Conservation (phyloP, 1,140 invertebrate species). For the Tribolium madens region DNA sequence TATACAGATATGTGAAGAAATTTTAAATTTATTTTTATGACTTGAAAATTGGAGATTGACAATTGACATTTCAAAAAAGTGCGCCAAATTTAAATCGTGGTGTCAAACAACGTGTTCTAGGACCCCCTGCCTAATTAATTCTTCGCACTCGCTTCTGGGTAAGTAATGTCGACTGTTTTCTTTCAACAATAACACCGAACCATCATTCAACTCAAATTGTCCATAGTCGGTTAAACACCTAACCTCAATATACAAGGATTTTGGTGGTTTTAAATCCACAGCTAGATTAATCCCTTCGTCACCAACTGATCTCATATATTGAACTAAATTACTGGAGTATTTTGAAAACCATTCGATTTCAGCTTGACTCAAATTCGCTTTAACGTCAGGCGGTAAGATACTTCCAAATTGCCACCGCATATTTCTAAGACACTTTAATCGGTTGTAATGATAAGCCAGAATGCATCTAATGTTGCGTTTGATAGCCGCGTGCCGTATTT, state of each 20-base stretch:
- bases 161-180: constrained; percentile 95
- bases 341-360: constrained; percentile 90
- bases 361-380: constrained; percentile 81
- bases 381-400: constrained; percentile 87
- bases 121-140: constrained; percentile 91
- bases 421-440: constrained; percentile 82
- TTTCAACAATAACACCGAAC: constrained; percentile 87
- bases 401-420: constrained; percentile 95
- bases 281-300: constrained; percentile 87
- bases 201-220: constrained; percentile 93
- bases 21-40: too few species aligned
- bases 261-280: constrained; percentile 90
- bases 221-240: constrained; percentile 92
- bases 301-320: constrained; percentile 91
- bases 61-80: neutral
- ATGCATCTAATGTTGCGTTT: constrained; percentile 92
- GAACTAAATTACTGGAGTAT: constrained; percentile 88
- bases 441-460: constrained; percentile 88
- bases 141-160: constrained; percentile 88
- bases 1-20: too few species aligned
- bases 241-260: constrained; percentile 92
- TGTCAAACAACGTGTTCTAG: constrained; percentile 81
- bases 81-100: constrained; percentile 18
- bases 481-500: constrained; percentile 85
- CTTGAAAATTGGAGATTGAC: too few species aligned